A percentile compares a stretch with the other conserved stretches of the same genome.
Conservation (phyloP, 2,797 vertebrate genomes). For the Sebastolobus altivelis region DNA sequence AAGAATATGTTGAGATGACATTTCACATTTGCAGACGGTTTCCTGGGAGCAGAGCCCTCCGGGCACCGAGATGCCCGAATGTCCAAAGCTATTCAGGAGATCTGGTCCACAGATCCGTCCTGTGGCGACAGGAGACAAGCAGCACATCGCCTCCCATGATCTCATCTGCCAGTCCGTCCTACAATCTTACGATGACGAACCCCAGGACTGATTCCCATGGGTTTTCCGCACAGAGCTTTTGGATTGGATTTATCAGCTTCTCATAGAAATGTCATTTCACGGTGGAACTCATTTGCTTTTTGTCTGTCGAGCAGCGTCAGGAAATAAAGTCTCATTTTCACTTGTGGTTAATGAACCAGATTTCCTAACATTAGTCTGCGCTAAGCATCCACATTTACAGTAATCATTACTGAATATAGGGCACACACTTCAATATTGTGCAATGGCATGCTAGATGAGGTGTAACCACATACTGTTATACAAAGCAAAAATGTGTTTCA, state of each 20-base stretch:
- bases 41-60: slow-evolving; percentile 15
- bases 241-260: slow-evolving; percentile 41
- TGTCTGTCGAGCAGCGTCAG: slow-evolving; percentile 25
- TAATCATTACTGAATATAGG: slow-evolving; percentile 36
- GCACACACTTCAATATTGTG: slow-evolving; percentile 21
- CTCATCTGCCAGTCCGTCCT: slow-evolving; percentile 44
- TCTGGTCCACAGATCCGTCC: slow-evolving; percentile 19
- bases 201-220: slow-evolving; percentile 9
- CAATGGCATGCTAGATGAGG: slow-evolving; percentile 29
- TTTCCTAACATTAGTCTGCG: slow-evolving; percentile 45
- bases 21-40: slow-evolving; percentile 29
- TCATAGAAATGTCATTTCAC: slow-evolving; percentile 30
- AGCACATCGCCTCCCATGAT: slow-evolving; percentile 25
- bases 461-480: slow-evolving; percentile 34
- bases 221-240: slow-evolving; percentile 20
- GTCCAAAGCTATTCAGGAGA: slow-evolving; percentile 52
- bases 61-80: slow-evolving; percentile 14
- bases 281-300: slow-evolving; percentile 23
- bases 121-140: slow-evolving; percentile 34
- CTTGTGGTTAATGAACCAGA: slow-evolving; percentile 44
- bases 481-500: slow-evolving; percentile 28
- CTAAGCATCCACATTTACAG: slow-evolving; percentile 42
- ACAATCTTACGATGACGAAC: slow-evolving; percentile 9
- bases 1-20: slow-evolving; percentile 31
- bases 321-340: slow-evolving; percentile 38